phyloP scores from a whole-genome alignment of 2,888 invertebrate genomes.

The Conops quadrifasciatus region DNA sequence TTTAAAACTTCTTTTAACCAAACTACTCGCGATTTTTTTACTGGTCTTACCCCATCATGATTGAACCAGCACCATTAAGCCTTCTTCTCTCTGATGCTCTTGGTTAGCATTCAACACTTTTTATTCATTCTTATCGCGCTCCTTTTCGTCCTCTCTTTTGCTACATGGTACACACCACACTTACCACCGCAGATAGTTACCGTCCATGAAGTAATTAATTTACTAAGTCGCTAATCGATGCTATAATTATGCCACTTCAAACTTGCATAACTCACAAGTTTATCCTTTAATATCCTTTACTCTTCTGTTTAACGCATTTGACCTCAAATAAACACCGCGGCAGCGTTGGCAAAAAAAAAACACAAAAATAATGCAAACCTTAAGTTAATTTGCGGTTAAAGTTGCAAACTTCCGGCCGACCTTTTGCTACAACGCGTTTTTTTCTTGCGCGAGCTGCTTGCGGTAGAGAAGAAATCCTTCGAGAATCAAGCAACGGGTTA shows the following conservation, averaged over 20 bases:
- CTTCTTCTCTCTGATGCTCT: too few relatives aligned
- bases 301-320: slow-evolving; percentile 18
- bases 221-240: slow-evolving; percentile 25
- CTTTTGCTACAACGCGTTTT: not conserved
- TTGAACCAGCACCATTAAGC: too few relatives aligned
- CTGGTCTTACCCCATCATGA: too few relatives aligned
- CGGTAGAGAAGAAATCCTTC: too few relatives aligned
- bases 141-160: not conserved
- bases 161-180: too few relatives aligned
- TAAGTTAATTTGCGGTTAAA: slow-evolving; percentile 36
- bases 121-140: not conserved
- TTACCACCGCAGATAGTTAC: too few relatives aligned
- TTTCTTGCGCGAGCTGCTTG: not conserved
- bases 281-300: not conserved
- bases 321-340: slow-evolving; percentile 12
- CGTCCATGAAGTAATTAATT: not conserved
- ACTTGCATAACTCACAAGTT: slow-evolving; percentile 19
- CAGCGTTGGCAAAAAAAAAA: slow-evolving; percentile 20
- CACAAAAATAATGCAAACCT: slow-evolving; percentile 30
- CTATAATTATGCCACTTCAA: slow-evolving; percentile 22
- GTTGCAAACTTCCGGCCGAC: slow-evolving; percentile 12
- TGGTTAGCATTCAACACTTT: too few relatives aligned
- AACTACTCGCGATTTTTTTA: too few relatives aligned
- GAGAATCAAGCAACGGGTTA: too few relatives aligned
- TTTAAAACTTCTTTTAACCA: too few relatives aligned